phyloP scores from a whole-genome alignment of 2,888 invertebrate species.

The Cyclophora albipunctata region DNA sequence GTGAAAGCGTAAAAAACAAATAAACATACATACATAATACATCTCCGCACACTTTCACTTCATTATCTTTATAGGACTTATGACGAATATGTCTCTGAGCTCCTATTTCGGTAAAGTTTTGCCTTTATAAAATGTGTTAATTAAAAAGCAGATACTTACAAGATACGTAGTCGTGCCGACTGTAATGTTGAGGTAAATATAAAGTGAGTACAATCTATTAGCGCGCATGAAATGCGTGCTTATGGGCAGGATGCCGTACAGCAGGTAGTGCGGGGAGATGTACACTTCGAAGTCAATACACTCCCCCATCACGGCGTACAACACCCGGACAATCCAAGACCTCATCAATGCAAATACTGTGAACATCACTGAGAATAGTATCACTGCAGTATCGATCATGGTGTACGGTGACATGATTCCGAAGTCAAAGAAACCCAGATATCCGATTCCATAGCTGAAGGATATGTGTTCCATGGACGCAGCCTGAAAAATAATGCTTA shows the following conservation, averaged over 20 bases:
- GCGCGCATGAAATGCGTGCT: slow-evolving; percentile 43
- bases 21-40: too few relatives aligned
- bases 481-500: slow-evolving; percentile 32
- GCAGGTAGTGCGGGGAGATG: slow-evolving; percentile 34
- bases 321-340: slow-evolving; percentile 38
- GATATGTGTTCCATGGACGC: slow-evolving; percentile 27
- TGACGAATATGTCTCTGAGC: too few relatives aligned
- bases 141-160: slow-evolving; percentile 37
- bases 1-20: too few relatives aligned
- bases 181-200: slow-evolving; percentile 40
- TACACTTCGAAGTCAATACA: slow-evolving; percentile 32
- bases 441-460: slow-evolving; percentile 45
- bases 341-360: slow-evolving; percentile 37
- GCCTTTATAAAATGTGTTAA: too few relatives aligned
- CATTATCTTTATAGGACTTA: too few relatives aligned
- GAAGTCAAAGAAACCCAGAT: slow-evolving; percentile 49
- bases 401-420: slow-evolving; percentile 43
- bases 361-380: slow-evolving; percentile 39
- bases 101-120: too few relatives aligned
- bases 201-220: slow-evolving; percentile 39
- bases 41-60: too few relatives aligned
- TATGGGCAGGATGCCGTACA: slow-evolving; percentile 44
- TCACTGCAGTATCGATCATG: slow-evolving; percentile 49
- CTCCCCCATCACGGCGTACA: slow-evolving; percentile 29
- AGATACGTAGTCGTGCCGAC: slow-evolving; percentile 30